phyloP scores from a whole-genome alignment of 2,113 vertebrate genomes.

The Gobio gobio region DNA sequence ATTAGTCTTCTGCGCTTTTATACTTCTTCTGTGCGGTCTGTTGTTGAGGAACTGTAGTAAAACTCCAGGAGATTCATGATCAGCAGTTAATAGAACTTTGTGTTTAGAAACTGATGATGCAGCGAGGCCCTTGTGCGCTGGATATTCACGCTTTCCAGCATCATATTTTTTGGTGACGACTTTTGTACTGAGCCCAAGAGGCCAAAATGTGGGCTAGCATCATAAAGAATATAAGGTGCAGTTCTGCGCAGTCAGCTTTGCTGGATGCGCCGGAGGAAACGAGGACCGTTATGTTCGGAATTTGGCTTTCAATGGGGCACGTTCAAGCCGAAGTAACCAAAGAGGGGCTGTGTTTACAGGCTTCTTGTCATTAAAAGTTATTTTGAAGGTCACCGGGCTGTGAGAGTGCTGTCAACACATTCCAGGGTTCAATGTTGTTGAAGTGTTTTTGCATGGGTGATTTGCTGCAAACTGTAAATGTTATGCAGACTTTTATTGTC shows the following conservation, averaged over 20 bases:
- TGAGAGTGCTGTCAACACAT: constrained; percentile 8
- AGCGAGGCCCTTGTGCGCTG: constrained; percentile 25
- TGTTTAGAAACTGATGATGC: constrained; percentile 52
- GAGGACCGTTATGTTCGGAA: constrained; percentile 27
- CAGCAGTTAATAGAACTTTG: constrained; percentile 36
- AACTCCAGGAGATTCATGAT: constrained; percentile 22
- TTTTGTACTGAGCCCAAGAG: constrained; percentile 38
- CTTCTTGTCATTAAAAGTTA: constrained; percentile 42
- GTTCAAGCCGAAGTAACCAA: constrained; percentile 40
- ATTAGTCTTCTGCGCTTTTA: constrained; percentile 31
- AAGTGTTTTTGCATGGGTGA: neutral
- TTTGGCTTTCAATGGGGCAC: constrained; percentile 12
- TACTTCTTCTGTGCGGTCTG: constrained; percentile 37
- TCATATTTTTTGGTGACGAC: constrained; percentile 25
- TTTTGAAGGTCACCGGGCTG: constrained; percentile 42
- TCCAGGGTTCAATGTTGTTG: neutral
- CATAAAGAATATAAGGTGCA: constrained; percentile 43
- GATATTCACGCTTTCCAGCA: constrained; percentile 27
- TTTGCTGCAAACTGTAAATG: constrained; percentile 21
- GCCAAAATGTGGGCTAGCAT: constrained; percentile 15
- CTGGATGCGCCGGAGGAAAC: constrained; percentile 17
- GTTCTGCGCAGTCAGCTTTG: constrained; percentile 22
- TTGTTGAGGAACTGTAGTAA: constrained; percentile 26
- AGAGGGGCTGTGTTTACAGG: constrained; percentile 42
- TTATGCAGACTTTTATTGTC: constrained; percentile 21